Evolutionary conservation across 2,888 invertebrate genomes (phyloP).

Genomic region (Cosmopolites sordidus): DNA sequence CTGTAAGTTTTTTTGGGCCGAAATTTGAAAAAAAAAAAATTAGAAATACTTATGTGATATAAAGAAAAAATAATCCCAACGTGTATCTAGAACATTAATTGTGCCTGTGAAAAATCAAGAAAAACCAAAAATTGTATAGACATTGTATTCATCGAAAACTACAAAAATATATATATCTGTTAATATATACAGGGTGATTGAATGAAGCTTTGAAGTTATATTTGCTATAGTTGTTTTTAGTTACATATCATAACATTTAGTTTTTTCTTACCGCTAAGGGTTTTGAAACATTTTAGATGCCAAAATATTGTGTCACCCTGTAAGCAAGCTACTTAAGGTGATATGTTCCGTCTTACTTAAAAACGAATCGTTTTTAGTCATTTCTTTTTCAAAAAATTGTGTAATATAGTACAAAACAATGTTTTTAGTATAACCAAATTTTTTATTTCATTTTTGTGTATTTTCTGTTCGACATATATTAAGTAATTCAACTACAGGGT

Average conservation of each 20-base stretch:
- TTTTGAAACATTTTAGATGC: slow-evolving; percentile 3
- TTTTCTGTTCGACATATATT: slow-evolving; percentile 5
- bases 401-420: slow-evolving; percentile 11
- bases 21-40: slow-evolving; percentile 16
- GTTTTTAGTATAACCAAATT: slow-evolving; percentile 8
- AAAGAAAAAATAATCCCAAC: slow-evolving; percentile 14
- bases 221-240: slow-evolving; percentile 13
- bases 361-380: slow-evolving; percentile 7
- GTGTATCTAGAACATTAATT: slow-evolving; percentile 39
- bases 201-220: slow-evolving; percentile 7
- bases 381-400: slow-evolving; percentile 7
- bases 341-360: slow-evolving; percentile 11
- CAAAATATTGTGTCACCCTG: slow-evolving; percentile 12
- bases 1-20: slow-evolving; percentile 27
- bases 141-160: slow-evolving; percentile 40
- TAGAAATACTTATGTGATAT: slow-evolving; percentile 32
- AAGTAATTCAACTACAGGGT: background rate
- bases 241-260: slow-evolving; percentile 11
- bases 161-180: slow-evolving; percentile 18
- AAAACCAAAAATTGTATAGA: slow-evolving; percentile 36
- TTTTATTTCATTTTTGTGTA: slow-evolving; percentile 10
- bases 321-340: slow-evolving; percentile 15
- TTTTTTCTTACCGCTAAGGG: slow-evolving; percentile 4
- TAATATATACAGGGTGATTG: slow-evolving; percentile 19
- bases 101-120: slow-evolving; percentile 46